Base-by-base conservation (phyloP, 2,888 invertebrate species). In the Thereva unica region DNA sequence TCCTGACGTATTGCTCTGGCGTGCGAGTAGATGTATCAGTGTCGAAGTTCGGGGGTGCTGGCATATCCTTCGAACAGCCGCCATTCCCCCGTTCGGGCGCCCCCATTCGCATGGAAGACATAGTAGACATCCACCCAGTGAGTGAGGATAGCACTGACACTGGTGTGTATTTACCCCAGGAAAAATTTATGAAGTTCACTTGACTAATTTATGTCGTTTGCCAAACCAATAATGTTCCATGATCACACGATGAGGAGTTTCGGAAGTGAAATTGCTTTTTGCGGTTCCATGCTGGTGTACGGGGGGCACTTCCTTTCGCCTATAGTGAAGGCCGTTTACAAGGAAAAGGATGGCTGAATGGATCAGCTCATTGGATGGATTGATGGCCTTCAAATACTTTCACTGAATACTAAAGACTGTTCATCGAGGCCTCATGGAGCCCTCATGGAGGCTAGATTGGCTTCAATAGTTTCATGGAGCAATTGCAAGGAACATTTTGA, bases 151-250 rank as follows among this genome's bases (percentile, higher is more conserved):
- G 45, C 34, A 35, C 12, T 53, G 42, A 34, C 12, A 6, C 3
- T 8, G 49, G 40, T 52, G 45, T 38, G 40, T 49, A 53, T 61
- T n/a, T 66, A 59, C 44, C 53, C 66, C 50, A 66, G 54, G 59
- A 59, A 68, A 64, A 67, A 69, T 69, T 67, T 69, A 69, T 69
- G 67, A 67, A 68, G 69, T 67, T 69, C 69, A 64, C 69, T 69
- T 69, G 69, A 69, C 69, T 69, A 69, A 69, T 69, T 69, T 69
- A 69, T 69, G 69, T 69, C 69, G 69, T 69, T 69, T 69, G 65
- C 69, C 64, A 65, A 69, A 69, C 69, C 69, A 69, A 69, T 69
- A 69, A 69, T 69, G 69, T 67, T 69, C 59, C 67, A 67, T 54
- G 67, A 69, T 67, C 69, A 64, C 61, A 69, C 64, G 59, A 69